These are phyloP conservation scores for Frankliniella fusca DNA, from an alignment of 2,888 invertebrate species.

Conservation along the genomic window DNA sequence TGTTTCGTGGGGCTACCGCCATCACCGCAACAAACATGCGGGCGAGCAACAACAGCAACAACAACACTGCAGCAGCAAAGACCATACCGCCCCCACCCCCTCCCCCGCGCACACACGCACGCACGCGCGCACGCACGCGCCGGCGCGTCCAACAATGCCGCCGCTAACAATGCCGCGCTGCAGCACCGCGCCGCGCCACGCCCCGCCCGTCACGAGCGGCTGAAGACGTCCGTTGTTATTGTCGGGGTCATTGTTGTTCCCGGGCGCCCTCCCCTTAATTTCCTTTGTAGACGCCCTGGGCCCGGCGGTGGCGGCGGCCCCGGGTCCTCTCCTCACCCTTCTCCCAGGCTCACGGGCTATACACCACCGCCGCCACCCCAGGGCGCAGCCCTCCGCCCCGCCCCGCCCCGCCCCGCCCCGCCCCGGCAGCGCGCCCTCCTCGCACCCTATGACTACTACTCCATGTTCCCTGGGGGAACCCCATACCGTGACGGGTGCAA, in stretches of 20 bases:
- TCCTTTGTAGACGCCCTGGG: conserved; percentile 16
- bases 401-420: background rate
- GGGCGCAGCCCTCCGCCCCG: background rate
- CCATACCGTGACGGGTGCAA: background rate
- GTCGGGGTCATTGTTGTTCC: conserved; percentile 24
- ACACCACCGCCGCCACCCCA: too few species aligned
- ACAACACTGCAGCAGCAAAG: background rate
- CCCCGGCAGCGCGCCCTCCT: background rate
- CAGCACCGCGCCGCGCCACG: background rate
- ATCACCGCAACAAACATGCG: too few species aligned
- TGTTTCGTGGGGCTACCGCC: too few species aligned
- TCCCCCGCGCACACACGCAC: background rate
- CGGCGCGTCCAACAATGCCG: too few species aligned
- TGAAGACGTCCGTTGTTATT: conserved; percentile 13
- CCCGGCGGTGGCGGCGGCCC: too few species aligned
- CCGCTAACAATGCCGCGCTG: background rate
- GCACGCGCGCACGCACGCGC: background rate
- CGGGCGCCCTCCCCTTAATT: conserved; percentile 21
- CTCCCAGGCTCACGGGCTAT: too few species aligned
- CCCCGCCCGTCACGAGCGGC: conserved; percentile 3
- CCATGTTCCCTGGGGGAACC: background rate
- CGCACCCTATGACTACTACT: background rate
- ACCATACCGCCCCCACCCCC: background rate
- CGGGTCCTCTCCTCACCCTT: too few species aligned
- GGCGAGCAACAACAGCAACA: too few species aligned